These are phyloP conservation scores for Parambassis ranga DNA, from an alignment of 2,797 vertebrate species.

Conservation along the genomic window DNA sequence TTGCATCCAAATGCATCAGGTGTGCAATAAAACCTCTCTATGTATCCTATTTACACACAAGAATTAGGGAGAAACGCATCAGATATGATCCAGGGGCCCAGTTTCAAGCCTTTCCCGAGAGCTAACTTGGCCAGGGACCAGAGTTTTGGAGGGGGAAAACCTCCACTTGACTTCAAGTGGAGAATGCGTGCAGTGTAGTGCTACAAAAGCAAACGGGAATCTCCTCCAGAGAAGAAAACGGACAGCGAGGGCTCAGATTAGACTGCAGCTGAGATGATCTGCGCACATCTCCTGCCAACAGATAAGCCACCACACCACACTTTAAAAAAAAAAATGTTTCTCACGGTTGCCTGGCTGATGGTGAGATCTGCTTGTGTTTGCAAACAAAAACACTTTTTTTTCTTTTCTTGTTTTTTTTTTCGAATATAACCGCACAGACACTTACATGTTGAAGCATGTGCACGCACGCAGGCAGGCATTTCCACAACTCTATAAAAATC, in stretches of 20 bases:
- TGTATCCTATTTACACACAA: constrained; percentile 58
- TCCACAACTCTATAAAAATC: constrained; percentile 42
- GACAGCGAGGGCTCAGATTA: constrained; percentile 60
- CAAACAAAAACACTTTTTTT: constrained; percentile 28
- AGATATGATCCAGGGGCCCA: constrained; percentile 20
- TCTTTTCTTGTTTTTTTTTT: not conserved
- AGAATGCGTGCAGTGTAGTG: constrained; percentile 37
- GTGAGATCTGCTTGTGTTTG: constrained; percentile 15
- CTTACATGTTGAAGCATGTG: constrained; percentile 46
- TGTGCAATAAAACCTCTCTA: constrained; percentile 63
- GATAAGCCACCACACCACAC: not conserved
- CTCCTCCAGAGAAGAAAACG: constrained; percentile 39
- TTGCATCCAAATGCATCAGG: constrained; percentile 40
- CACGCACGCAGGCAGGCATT: constrained; percentile 36
- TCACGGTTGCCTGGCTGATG: not conserved
- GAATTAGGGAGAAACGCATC: constrained; percentile 32
- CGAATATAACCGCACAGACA: constrained; percentile 37
- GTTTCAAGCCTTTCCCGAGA: constrained; percentile 22
- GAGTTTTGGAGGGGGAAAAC: not conserved
- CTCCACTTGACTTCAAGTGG: constrained; percentile 23
- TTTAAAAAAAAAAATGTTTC: not conserved
- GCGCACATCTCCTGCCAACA: constrained; percentile 11
- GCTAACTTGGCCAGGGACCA: constrained; percentile 21
- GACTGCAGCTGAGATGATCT: constrained; percentile 46
- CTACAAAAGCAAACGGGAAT: constrained; percentile 68